These are phyloP conservation scores for Rallus limicola DNA, from an alignment of 2,113 vertebrate species.

Conservation along the genomic window DNA sequence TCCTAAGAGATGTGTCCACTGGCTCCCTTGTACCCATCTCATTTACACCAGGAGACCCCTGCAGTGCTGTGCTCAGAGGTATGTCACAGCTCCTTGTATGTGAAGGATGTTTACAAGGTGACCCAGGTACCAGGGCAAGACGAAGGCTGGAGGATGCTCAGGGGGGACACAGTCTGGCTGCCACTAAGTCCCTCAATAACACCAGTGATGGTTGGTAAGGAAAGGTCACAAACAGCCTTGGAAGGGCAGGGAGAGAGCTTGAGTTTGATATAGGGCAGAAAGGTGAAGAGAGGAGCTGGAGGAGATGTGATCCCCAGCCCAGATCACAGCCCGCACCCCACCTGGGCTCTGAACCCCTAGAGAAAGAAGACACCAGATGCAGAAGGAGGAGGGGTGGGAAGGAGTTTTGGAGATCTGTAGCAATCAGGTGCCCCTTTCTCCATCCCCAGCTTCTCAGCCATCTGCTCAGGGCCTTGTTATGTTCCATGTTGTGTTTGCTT, in stretches of 20 bases:
- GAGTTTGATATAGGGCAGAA: background rate
- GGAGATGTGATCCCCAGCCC: background rate
- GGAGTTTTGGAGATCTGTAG: background rate
- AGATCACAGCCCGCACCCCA: background rate
- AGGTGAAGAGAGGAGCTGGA: background rate
- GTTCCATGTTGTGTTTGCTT: background rate
- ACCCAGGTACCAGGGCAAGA: background rate
- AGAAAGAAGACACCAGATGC: background rate
- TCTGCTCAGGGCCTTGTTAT: background rate
- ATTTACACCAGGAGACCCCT: background rate
- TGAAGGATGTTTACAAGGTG: background rate
- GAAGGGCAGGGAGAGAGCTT: background rate
- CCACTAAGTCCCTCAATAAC: background rate
- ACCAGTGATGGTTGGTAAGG: background rate
- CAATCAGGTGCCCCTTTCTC: background rate
- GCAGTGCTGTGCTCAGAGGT: background rate
- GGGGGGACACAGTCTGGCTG: background rate
- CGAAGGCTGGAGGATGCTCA: background rate
- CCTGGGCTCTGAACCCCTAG: background rate
- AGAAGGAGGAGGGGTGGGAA: background rate
- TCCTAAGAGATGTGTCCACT: background rate
- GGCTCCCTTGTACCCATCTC: background rate
- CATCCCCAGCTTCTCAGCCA: background rate
- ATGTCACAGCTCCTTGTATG: background rate
- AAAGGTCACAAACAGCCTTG: background rate